phyloP scores from a whole-genome alignment of 2,113 vertebrate genomes.

The Alosa alosa region DNA sequence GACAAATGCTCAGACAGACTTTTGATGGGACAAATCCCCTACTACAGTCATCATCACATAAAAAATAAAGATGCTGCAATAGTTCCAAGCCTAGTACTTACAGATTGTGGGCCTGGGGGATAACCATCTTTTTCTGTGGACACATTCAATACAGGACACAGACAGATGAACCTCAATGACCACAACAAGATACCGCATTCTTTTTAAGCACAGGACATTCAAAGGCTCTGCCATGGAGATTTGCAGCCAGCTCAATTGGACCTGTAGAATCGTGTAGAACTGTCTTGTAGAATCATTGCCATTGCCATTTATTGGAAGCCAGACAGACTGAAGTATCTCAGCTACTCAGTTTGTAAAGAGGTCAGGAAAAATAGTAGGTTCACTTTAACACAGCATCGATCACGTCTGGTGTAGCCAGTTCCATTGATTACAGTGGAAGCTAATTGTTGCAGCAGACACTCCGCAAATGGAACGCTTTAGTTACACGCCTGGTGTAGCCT shows the following conservation, averaged over 20 bases:
- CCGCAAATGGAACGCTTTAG: too few relatives aligned
- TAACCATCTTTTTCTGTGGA: constrained; percentile 90
- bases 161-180: not conserved
- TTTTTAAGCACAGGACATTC: not conserved
- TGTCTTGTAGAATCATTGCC: not conserved
- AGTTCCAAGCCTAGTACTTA: constrained; percentile 69
- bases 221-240: not conserved
- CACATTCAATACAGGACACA: constrained; percentile 36
- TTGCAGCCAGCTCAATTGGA: not conserved
- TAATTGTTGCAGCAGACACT: too few relatives aligned
- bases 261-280: too few relatives aligned
- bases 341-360: too few relatives aligned
- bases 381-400: too few relatives aligned
- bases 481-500: too few relatives aligned
- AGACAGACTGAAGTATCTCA: too few relatives aligned
- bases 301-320: not conserved
- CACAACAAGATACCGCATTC: not conserved
- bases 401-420: too few relatives aligned
- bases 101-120: constrained; percentile 82
- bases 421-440: too few relatives aligned
- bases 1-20: not conserved
- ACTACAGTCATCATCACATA: not conserved
- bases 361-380: too few relatives aligned
- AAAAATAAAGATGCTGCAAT: not conserved
- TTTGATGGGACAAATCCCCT: not conserved